Percentiles rank a stretch among this genome's conserved stretches.
These are phyloP conservation scores for Teinopalpus imperialis DNA, from an alignment of 2,888 invertebrate genomes.

Conservation along the genomic window DNA sequence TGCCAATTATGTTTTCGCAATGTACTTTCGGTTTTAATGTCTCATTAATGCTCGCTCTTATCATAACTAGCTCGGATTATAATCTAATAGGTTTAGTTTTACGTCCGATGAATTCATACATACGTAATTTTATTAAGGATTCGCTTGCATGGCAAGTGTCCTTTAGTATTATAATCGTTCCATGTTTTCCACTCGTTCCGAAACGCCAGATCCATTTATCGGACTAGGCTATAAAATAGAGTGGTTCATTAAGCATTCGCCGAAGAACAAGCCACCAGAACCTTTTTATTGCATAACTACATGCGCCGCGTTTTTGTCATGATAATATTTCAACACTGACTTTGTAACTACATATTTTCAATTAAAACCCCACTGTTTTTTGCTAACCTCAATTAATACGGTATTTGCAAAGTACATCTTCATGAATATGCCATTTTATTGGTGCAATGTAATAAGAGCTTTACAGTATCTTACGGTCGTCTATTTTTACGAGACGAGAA, in stretches of 20 bases:
- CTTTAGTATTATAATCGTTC: conserved; percentile 58
- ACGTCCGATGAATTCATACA: conserved; percentile 53
- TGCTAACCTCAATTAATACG: conserved; percentile 50
- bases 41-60: conserved; percentile 42
- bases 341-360: conserved; percentile 43
- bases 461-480: conserved; percentile 19
- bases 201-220: conserved; percentile 61
- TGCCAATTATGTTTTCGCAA: conserved; percentile 36
- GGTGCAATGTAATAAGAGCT: conserved; percentile 32
- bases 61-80: conserved; percentile 40
- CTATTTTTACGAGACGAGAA: conserved; percentile 39
- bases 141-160: conserved; percentile 63
- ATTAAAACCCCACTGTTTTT: conserved; percentile 42
- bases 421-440: conserved; percentile 50
- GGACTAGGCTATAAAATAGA: conserved; percentile 67
- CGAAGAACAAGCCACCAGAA: conserved; percentile 43
- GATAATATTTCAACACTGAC: conserved; percentile 47
- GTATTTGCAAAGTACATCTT: conserved; percentile 43
- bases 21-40: conserved; percentile 41
- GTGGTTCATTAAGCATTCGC: conserved; percentile 66
- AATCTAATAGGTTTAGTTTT: conserved; percentile 40
- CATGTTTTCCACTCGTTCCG: conserved; percentile 48
- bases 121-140: conserved; percentile 62
- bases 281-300: conserved; percentile 69
- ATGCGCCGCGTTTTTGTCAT: conserved; percentile 44